phyloP scores from a whole-genome alignment of 2,113 vertebrate genomes.

The Crotalus horridus region DNA sequence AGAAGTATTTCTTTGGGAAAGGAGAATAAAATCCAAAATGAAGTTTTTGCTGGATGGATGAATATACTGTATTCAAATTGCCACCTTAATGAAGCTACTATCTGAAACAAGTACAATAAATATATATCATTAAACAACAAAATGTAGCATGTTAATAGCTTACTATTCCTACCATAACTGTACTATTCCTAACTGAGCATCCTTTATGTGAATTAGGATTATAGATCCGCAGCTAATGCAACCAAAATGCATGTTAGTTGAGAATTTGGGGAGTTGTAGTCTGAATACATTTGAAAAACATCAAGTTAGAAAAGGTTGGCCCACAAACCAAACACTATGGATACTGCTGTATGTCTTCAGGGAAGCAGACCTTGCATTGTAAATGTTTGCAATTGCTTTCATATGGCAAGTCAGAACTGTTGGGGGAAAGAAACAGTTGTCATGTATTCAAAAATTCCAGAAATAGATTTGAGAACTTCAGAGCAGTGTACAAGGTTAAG shows the following conservation, averaged over 20 bases:
- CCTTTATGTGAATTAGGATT: not conserved
- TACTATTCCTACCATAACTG: not conserved
- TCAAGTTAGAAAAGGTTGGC: not conserved
- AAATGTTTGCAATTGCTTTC: conserved; percentile 56
- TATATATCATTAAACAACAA: not conserved
- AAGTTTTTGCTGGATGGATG: conserved; percentile 30
- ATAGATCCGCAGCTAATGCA: not conserved
- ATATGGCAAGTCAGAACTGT: conserved; percentile 48
- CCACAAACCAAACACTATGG: conserved; percentile 8
- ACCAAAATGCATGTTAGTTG: not conserved
- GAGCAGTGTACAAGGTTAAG: conserved; percentile 35
- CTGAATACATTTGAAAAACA: not conserved
- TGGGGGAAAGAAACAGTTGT: conserved; percentile 36
- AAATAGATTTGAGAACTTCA: conserved; percentile 47
- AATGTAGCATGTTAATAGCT: conserved; percentile 20
- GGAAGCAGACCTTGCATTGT: conserved; percentile 38
- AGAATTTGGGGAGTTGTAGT: not conserved
- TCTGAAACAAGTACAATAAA: not conserved
- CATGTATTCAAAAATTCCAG: conserved; percentile 48
- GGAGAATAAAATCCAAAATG: conserved; percentile 23
- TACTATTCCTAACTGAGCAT: not conserved
- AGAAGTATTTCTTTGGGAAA: conserved; percentile 44
- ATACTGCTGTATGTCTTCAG: conserved; percentile 34
- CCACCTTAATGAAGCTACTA: conserved; percentile 29
- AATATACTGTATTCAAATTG: conserved; percentile 30